Evolutionary conservation across 2,888 invertebrate species (phyloP).

Genomic region (Chalcosyrphus nemorum): DNA sequence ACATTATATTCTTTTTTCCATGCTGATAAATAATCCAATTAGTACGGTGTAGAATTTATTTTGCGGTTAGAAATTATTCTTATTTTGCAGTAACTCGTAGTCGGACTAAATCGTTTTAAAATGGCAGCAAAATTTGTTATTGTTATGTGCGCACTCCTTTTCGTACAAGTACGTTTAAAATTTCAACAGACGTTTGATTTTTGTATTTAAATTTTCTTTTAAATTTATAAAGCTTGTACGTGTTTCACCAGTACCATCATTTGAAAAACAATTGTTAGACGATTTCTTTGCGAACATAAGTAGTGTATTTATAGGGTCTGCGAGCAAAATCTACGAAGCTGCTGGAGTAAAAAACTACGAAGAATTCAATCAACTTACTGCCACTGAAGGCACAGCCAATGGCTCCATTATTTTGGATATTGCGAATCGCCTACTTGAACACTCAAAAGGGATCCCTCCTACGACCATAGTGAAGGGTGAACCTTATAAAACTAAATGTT

Average conservation of each 20-base stretch:
- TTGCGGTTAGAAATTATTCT: constrained; percentile 49
- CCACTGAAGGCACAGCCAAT: constrained; percentile 25
- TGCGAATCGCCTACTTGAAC: no score
- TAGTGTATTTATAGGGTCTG: constrained; percentile 17
- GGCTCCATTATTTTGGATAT: constrained; percentile 44
- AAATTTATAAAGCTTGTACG: constrained; percentile 63
- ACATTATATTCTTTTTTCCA: constrained; percentile 27
- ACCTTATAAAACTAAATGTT: no score
- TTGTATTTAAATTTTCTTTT: constrained; percentile 22
- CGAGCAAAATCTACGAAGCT: constrained; percentile 34
- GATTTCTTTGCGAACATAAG: constrained; percentile 39
- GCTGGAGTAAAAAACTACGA: constrained; percentile 49
- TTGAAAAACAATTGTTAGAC: neutral
- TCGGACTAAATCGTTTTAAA: constrained; percentile 45
- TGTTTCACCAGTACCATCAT: constrained; percentile 47
- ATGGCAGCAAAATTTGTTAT: constrained; percentile 63
- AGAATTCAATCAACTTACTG: constrained; percentile 38
- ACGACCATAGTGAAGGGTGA: no score
- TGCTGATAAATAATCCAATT: constrained; percentile 68
- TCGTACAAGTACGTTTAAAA: constrained; percentile 56
- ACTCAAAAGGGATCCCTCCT: no score
- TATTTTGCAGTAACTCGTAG: constrained; percentile 54
- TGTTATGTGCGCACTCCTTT: constrained; percentile 55
- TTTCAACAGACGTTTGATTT: neutral
- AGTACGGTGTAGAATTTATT: constrained; percentile 48